Percentiles rank a stretch among this genome's conserved stretches.
Evolutionary conservation across 2,113 vertebrate genomes (phyloP).

Genomic region (Arvicanthis niloticus): DNA sequence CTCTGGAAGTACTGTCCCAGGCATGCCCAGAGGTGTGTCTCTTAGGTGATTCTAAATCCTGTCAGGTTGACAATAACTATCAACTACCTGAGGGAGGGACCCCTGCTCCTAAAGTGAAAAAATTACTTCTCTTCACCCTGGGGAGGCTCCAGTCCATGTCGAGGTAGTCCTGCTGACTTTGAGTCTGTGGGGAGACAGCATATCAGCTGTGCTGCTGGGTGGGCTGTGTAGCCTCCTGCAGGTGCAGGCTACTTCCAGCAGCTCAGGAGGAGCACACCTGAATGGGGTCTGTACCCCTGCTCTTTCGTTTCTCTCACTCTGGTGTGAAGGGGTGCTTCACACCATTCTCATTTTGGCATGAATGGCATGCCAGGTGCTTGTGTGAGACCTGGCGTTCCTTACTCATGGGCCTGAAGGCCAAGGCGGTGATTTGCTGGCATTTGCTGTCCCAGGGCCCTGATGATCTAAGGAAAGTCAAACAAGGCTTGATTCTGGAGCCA

Average conservation of each 20-base stretch:
- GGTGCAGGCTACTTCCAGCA: no score
- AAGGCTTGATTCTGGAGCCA: neutral
- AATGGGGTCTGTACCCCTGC: neutral
- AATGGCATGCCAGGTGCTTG: neutral
- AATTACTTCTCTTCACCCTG: neutral
- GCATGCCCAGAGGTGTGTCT: neutral
- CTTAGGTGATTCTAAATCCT: neutral
- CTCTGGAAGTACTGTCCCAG: neutral
- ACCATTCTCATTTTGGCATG: neutral
- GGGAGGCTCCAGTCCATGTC: neutral
- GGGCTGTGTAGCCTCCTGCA: neutral
- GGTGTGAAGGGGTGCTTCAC: neutral
- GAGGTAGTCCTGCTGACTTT: neutral
- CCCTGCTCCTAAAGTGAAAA: neutral
- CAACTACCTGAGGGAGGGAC: neutral
- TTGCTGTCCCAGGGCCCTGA: neutral
- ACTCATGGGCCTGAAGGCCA: neutral
- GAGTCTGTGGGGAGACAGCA: neutral
- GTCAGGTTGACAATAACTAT: neutral
- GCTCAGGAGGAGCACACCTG: neutral
- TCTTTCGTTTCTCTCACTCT: neutral
- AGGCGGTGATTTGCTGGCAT: neutral
- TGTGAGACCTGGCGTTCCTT: neutral
- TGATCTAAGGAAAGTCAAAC: neutral
- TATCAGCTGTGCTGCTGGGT: neutral